phyloP scores from a whole-genome alignment of 2,113 vertebrate genomes.

The Patagioenas fasciata region DNA sequence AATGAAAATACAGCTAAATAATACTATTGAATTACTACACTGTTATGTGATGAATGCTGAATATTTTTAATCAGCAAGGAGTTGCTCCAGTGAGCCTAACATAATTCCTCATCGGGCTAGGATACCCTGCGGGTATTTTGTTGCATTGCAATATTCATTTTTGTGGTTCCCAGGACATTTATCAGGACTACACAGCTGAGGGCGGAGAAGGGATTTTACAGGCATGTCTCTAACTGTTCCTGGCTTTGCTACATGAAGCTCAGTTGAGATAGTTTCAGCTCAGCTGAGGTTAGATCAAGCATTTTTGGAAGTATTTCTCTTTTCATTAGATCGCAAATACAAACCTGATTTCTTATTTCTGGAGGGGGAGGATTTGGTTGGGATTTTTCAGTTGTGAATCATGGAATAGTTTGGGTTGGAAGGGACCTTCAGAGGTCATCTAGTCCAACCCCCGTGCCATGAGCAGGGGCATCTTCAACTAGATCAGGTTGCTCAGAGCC shows the following conservation, averaged over 20 bases:
- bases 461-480: too few relatives aligned
- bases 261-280: background rate
- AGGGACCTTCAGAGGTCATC: too few relatives aligned
- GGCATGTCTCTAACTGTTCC: background rate
- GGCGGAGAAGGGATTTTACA: background rate
- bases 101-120: slow-evolving; percentile 16
- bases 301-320: background rate
- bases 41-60: slow-evolving; percentile 33
- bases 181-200: background rate
- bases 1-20: slow-evolving; percentile 22
- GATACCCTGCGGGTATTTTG: background rate
- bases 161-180: background rate
- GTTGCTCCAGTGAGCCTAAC: background rate
- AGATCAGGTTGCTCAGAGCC: too few relatives aligned
- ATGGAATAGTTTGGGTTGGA: too few relatives aligned
- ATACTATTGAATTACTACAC: slow-evolving; percentile 41
- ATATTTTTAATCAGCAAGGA: slow-evolving; percentile 30
- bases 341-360: background rate
- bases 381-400: background rate
- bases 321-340: accelerated
- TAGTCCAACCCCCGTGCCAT: too few relatives aligned
- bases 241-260: background rate
- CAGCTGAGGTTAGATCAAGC: background rate
- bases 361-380: background rate
- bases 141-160: slow-evolving; percentile 16